Evolutionary conservation across 2,888 invertebrate species (phyloP), one percentile per base, ranked within the genome.

Genomic region (Cerastoderma edule): DNA sequence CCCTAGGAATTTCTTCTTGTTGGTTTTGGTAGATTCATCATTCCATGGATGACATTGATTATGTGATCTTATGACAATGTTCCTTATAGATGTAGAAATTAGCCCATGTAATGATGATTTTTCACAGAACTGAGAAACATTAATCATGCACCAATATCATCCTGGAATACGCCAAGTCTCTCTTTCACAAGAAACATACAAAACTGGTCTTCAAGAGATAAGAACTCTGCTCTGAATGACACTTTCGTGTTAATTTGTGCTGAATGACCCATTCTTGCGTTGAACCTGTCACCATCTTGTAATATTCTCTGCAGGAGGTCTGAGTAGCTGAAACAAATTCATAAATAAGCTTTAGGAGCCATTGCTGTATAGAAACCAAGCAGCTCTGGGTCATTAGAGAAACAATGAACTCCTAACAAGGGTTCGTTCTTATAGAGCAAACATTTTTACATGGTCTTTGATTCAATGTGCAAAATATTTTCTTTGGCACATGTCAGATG

Each of bases 51-150:
- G n/a, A n/a, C n/a, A n/a, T n/a, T n/a, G n/a, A n/a, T n/a, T n/a
- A n/a, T n/a, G n/a, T n/a, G n/a, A n/a, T n/a, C n/a, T n/a, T n/a
- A n/a, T n/a, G n/a, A n/a, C n/a, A n/a, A n/a, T n/a, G n/a, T n/a
- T n/a, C n/a, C n/a, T n/a, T n/a, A n/a, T n/a, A n/a, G n/a, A n/a
- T n/a, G n/a, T n/a, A n/a, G 24, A 69, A 66, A 50, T 72, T 78
- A 16, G 68, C 19, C 72, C 65, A 78, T 2, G 78, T 74, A 30
- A 78, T 71, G 1, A 78, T 44, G 22, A 69, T 74, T 33, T 53
- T 30, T 28, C 73, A 74, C 4, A 74, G 64, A 39, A 72, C 64
- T 22, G 68, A 50, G 19, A 64, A 57, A 10, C 57, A 76, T 65
- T 54, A 77, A 77, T 32, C 69, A 22, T 22, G 65, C 22, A n/a